Conservation (phyloP, 1,140 invertebrate genomes). For the Acarapis woodi region DNA sequence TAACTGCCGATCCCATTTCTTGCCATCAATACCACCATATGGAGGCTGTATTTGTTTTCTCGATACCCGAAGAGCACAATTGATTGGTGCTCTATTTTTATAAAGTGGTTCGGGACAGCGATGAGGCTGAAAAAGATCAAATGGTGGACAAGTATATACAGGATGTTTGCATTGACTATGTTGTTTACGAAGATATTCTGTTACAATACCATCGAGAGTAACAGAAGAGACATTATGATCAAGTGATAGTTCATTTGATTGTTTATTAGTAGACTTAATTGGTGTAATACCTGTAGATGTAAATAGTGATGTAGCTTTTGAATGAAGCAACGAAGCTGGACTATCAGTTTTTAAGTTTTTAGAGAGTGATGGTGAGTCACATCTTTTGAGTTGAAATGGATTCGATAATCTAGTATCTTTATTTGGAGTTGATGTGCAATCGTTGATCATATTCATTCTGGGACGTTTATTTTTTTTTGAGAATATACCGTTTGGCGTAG, state of each 20-base stretch:
- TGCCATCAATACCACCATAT: conserved; percentile 21
- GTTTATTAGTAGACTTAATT: too few species aligned
- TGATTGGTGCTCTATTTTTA: conserved; percentile 7
- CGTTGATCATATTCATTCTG: too few species aligned
- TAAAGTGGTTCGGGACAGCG: conserved; percentile 15
- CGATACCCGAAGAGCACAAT: conserved; percentile 21
- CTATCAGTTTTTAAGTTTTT: too few species aligned
- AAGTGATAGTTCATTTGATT: neutral
- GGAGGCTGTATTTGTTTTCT: conserved; percentile 15
- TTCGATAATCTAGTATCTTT: too few species aligned
- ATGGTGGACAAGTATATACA: conserved; percentile 25
- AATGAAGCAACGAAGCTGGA: too few species aligned
- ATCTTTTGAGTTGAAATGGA: too few species aligned
- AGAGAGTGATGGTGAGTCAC: too few species aligned
- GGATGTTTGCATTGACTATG: conserved; percentile 24
- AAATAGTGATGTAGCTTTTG: too few species aligned
- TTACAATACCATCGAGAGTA: conserved; percentile 68
- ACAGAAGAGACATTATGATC: conserved; percentile 17
- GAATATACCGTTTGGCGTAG: neutral
- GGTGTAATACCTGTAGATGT: too few species aligned
- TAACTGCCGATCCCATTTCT: conserved; percentile 38
- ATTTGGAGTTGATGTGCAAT: too few species aligned
- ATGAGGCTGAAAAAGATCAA: conserved; percentile 20
- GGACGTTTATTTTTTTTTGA: too few species aligned
- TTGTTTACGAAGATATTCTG: conserved; percentile 79